Conservation (phyloP, 2,113 vertebrate genomes). For the Proteles cristata region DNA sequence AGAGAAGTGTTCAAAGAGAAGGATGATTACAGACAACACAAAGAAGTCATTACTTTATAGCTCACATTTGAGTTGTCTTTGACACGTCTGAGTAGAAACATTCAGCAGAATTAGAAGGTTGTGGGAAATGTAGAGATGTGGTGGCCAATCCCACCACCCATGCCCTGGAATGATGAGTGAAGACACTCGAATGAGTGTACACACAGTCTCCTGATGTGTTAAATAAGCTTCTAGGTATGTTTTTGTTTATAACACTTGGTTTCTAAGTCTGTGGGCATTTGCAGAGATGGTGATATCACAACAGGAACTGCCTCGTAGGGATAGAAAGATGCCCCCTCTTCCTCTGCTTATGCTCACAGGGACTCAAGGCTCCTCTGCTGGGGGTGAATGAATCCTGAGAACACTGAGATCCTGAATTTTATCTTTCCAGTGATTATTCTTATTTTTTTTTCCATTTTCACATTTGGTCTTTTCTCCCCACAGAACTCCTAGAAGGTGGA, state of each 20-base stretch:
- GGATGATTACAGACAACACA: background rate
- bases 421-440: background rate
- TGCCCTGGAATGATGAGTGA: background rate
- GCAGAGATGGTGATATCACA: background rate
- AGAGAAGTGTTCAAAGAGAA: background rate
- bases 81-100: background rate
- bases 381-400: background rate
- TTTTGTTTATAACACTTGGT: background rate
- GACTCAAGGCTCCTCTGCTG: background rate
- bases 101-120: background rate
- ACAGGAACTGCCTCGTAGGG: background rate
- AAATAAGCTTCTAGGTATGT: background rate
- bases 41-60: background rate
- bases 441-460: background rate
- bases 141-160: rapidly evolving
- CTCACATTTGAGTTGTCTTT: background rate
- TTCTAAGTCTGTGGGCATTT: background rate
- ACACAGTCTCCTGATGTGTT: background rate
- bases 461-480: background rate
- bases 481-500: background rate
- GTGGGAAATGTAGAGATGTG: background rate
- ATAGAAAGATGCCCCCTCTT: rapidly evolving
- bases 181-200: no score
- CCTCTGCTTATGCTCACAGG: no score
- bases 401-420: background rate